A percentile compares a stretch with the other conserved stretches of the same genome.
These are phyloP conservation scores for Nymphicus hollandicus DNA, from an alignment of 2,113 vertebrate genomes.

Conservation along the genomic window DNA sequence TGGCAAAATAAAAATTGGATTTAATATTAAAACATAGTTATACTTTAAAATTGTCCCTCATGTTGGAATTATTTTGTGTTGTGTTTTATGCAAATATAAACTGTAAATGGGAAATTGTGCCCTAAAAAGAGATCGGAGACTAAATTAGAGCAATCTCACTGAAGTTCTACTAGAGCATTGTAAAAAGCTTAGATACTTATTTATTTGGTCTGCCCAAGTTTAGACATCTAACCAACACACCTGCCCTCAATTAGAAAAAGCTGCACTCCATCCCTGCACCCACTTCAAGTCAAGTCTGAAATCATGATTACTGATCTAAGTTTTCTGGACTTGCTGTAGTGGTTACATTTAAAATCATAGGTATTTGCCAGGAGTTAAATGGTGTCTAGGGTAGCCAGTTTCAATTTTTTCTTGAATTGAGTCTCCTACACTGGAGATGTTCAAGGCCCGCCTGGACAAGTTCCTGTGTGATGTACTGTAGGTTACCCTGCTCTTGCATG, in stretches of 20 bases:
- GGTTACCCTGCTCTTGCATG: too few species aligned
- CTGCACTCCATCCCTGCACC: background rate
- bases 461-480: too few species aligned
- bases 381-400: background rate
- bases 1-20: background rate
- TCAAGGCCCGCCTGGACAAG: too few species aligned
- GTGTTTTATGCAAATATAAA: background rate
- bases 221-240: background rate
- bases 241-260: background rate
- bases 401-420: background rate
- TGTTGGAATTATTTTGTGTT: background rate
- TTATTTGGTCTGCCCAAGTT: background rate
- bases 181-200: background rate
- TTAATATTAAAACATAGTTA: background rate
- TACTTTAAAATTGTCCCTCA: background rate
- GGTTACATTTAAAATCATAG: background rate
- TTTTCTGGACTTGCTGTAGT: background rate
- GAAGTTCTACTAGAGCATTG: background rate
- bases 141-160: background rate
- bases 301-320: background rate
- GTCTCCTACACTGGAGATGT: too few species aligned
- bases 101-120: background rate
- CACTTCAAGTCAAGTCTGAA: background rate
- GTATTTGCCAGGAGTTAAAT: background rate
- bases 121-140: background rate